phyloP scores from a whole-genome alignment of 1,140 invertebrate genomes.

The Conus betulinus region DNA sequence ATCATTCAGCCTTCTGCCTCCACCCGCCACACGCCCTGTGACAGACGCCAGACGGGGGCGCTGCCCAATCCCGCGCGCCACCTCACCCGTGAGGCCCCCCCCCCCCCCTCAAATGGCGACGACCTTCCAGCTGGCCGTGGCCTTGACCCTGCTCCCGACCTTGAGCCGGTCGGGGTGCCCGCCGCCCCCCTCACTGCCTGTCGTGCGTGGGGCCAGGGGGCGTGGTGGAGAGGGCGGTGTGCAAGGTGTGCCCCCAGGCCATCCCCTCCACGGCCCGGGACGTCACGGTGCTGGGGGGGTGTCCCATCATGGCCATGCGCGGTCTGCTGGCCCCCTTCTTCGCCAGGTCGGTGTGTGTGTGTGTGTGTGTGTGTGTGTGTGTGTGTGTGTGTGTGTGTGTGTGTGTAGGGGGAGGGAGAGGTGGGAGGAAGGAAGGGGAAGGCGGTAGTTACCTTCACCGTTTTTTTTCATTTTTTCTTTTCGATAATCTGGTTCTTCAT shows the following conservation, averaged over 20 bases:
- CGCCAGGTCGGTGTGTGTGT: background rate
- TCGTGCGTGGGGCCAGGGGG: conserved; percentile 8
- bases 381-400: background rate
- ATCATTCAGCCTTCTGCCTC: too few relatives aligned
- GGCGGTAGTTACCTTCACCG: background rate
- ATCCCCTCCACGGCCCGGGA: conserved; percentile 39
- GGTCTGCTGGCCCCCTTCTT: conserved; percentile 36
- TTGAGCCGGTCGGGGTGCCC: conserved; percentile 5
- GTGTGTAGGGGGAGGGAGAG: background rate
- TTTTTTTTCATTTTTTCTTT: too few relatives aligned
- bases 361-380: too few relatives aligned
- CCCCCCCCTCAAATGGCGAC: background rate
- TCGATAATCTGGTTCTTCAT: too few relatives aligned
- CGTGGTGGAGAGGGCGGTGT: conserved; percentile 30
- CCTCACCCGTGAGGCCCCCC: too few relatives aligned
- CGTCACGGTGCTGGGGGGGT: conserved; percentile 30
- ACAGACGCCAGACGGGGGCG: too few relatives aligned
- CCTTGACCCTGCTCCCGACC: conserved; percentile 1
- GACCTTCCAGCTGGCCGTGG: background rate
- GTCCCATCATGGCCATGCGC: background rate
- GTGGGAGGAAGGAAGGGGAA: background rate
- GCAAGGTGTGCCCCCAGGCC: conserved; percentile 37
- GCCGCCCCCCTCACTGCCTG: background rate
- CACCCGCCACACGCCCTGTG: too few relatives aligned
- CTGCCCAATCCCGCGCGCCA: too few relatives aligned